phyloP scores from a whole-genome alignment of 2,113 vertebrate species.

The Calidris pugnax region DNA sequence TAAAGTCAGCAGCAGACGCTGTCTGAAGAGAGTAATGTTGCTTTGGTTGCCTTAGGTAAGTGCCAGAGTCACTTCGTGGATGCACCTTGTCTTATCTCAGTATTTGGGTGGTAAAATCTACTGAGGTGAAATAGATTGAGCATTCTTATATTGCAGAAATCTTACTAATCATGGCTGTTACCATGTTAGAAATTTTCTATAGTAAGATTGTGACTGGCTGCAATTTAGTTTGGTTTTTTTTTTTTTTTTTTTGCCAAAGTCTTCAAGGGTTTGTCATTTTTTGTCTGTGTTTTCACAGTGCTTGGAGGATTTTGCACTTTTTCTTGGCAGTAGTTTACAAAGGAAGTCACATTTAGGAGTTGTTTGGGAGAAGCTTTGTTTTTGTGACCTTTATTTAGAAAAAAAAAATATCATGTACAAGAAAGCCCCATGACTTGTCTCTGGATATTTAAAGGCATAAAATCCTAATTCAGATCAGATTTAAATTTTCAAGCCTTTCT shows the following conservation, averaged over 20 bases:
- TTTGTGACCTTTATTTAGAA: background rate
- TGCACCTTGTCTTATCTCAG: background rate
- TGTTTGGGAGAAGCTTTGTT: constrained; percentile 1
- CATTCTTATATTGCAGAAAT: background rate
- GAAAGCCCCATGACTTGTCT: background rate
- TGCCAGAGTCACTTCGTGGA: background rate
- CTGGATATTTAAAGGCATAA: background rate
- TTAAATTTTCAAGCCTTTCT: background rate
- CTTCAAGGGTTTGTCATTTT: background rate
- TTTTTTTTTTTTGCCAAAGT: background rate
- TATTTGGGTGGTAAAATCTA: background rate
- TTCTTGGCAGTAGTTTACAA: background rate
- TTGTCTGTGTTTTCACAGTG: background rate
- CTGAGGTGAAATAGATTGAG: background rate
- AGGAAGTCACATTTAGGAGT: background rate
- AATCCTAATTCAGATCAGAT: background rate
- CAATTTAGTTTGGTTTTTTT: background rate
- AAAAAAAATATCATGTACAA: background rate
- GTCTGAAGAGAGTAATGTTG: background rate
- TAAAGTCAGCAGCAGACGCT: background rate
- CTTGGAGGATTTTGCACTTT: background rate
- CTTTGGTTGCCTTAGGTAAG: background rate
- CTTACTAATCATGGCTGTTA: background rate
- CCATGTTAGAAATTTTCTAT: background rate
- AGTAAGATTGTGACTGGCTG: background rate